Evolutionary conservation across 2,888 invertebrate genomes (phyloP), one percentile per base, ranked within the genome.

Genomic region (Agapostemon virescens): DNA sequence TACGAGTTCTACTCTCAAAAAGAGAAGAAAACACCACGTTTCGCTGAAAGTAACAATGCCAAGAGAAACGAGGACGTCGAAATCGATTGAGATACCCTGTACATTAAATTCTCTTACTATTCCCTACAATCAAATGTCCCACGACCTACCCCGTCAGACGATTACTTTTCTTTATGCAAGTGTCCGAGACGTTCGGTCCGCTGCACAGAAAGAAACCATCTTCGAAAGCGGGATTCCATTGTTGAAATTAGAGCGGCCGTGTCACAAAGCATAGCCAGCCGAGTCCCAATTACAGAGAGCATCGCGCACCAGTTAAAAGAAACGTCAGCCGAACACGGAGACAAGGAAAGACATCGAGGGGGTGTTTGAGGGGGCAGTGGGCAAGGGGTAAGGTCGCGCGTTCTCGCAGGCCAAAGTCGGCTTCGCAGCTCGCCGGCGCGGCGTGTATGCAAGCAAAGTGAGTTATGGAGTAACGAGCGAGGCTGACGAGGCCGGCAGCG

Each of bases 401-500:
- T 17, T 64, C 52, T 64, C 69, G 26, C 61, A 17, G 42, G 20
- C 26, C 26, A 61, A 17, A 23, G 49, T 13, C 40, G 38, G 23
- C 58, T 61, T 63, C 45, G 38, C 45, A 40, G 15, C 58, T 61
- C 45, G 45, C 63, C 69, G 52, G 69, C 58, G 26, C 77, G 77
- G 72, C 45, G 81, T 73, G 79, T 81, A 68, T 70, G 74, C 75
- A 49, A 74, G 73, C 80, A 86, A 86, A 86, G 78, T 86, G 86
- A 86, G 86, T 86, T 86, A 86, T 83, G 77, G 83, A 83, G 86
- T 86, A 86, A 86, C 83, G 84, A 86, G 67, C 83, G 72, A 69
- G 67, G 71, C 78, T 84, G 86, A 83, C 83, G 86, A 86, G 79
- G 71, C 74, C 71, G 68, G 64, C 72, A 73, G 71, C 71, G 64